Evolutionary conservation across 2,797 vertebrate species (phyloP).

Genomic region (Aphelocoma californica): DNA sequence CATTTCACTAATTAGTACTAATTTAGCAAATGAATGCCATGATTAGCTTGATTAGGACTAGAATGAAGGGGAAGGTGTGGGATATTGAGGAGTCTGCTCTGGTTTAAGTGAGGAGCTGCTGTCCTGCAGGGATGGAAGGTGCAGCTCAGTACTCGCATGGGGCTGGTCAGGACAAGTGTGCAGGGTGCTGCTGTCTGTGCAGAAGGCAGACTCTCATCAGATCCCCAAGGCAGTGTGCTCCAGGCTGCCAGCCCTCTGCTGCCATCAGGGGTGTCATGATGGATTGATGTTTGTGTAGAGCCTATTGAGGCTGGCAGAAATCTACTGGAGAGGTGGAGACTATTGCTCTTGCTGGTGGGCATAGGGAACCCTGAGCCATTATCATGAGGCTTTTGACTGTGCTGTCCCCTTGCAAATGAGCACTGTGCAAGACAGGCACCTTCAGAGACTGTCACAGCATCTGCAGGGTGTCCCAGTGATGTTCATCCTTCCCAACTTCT

Average conservation of each 20-base stretch:
- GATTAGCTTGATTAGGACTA: neutral
- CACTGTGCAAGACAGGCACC: neutral
- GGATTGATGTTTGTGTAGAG: rapidly evolving
- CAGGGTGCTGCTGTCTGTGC: neutral
- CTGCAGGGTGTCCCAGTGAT: neutral
- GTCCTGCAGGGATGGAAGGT: neutral
- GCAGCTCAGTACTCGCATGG: neutral
- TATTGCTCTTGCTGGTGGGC: neutral
- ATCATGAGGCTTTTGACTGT: neutral
- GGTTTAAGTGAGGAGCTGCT: neutral
- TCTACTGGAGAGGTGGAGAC: neutral
- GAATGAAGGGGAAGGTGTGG: neutral
- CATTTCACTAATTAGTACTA: neutral
- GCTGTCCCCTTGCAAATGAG: neutral
- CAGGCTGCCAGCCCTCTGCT: neutral
- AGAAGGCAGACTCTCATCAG: neutral
- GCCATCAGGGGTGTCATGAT: neutral
- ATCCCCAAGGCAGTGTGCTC: neutral
- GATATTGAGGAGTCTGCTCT: neutral
- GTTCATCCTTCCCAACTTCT: neutral
- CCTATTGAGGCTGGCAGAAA: neutral
- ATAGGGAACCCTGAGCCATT: neutral
- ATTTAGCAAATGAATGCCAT: neutral
- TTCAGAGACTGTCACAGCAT: neutral
- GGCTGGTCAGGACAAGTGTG: neutral